Evolutionary conservation across 2,888 invertebrate genomes (phyloP), one percentile per base, ranked within the genome.

Genomic region (Camptogramma bilineatum): DNA sequence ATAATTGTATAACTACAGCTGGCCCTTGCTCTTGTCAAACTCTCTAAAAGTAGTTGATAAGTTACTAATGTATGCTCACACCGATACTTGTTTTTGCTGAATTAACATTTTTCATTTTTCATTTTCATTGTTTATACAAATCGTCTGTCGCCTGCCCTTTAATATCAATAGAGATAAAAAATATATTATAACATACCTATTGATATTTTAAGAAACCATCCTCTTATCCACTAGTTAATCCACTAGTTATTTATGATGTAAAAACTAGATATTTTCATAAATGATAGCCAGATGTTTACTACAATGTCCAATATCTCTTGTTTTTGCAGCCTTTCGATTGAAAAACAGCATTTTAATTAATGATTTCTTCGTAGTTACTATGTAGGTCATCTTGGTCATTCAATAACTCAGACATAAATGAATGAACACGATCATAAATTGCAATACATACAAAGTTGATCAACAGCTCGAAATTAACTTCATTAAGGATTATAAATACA

Each of bases 351-450:
- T 31, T 31, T 46, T 31, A 47, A 57, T 57, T 50, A 53, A 53
- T 48, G 44, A 31, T 28, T 44, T 53, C 34, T 50, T 50, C 48
- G 54, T 54, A 28, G 42, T 48, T 28, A 54, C 19, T 39, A n/a
- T 42, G 56, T 62, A 62, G 62, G 56, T 62, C 56, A 47, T 47
- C 52, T n/a, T 24, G 24, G 39, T 16, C 46, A 56, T 62, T 59
- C 46, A 34, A 53, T 75, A 78, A 75, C 76, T 78, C 72, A 66
- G 66, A 68, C 72, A 69, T 72, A 68, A 39, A 75, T 73, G 70
- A 68, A 55, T 62, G 55, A 31, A 21, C 57, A 9, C 31, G 47
- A 42, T 7, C 16, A 24, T 21, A 42, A 44, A 53, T 53, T 53
- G 24, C 53, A 42, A 21, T 21, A 52, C 51, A 5, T n/a, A n/a